phyloP scores from a whole-genome alignment of 2,797 vertebrate genomes.

The Platalea minor region DNA sequence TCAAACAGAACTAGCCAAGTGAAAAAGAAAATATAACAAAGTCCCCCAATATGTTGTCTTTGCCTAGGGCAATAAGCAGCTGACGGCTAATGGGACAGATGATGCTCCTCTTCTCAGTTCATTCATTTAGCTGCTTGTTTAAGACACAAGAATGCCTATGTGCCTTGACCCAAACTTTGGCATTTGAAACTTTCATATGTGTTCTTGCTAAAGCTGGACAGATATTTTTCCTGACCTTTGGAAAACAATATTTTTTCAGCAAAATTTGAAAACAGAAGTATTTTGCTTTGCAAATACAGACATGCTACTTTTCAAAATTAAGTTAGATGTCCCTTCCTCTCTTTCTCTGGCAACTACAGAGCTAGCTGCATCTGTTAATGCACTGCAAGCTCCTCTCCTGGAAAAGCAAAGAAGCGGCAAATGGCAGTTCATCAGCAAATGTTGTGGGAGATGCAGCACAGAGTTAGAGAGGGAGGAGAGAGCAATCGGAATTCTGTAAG shows the following conservation, averaged over 20 bases:
- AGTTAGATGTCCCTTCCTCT: neutral
- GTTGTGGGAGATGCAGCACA: neutral
- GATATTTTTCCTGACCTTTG: neutral
- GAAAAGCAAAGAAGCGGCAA: neutral
- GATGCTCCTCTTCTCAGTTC: constrained; percentile 56
- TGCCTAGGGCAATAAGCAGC: constrained; percentile 54
- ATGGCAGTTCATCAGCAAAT: neutral
- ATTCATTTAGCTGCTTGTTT: constrained; percentile 67
- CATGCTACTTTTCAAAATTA: neutral
- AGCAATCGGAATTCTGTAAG: neutral
- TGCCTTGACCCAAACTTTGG: constrained; percentile 31
- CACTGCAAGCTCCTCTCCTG: neutral
- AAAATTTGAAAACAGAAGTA: neutral
- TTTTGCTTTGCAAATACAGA: neutral
- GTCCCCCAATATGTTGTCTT: constrained; percentile 61
- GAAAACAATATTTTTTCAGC: neutral
- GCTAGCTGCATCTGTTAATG: neutral
- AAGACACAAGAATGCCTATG: constrained; percentile 26
- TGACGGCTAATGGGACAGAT: constrained; percentile 64
- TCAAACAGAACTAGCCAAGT: constrained; percentile 63
- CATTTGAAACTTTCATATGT: neutral
- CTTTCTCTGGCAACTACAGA: neutral
- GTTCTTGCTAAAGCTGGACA: neutral
- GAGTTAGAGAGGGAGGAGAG: neutral
- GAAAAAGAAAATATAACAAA: constrained; percentile 68